Percentiles rank a stretch among this genome's conserved stretches.
Evolutionary conservation across 64 coral and sea anemone species (phyloP).

Genomic region (Orbicella faveolata): DNA sequence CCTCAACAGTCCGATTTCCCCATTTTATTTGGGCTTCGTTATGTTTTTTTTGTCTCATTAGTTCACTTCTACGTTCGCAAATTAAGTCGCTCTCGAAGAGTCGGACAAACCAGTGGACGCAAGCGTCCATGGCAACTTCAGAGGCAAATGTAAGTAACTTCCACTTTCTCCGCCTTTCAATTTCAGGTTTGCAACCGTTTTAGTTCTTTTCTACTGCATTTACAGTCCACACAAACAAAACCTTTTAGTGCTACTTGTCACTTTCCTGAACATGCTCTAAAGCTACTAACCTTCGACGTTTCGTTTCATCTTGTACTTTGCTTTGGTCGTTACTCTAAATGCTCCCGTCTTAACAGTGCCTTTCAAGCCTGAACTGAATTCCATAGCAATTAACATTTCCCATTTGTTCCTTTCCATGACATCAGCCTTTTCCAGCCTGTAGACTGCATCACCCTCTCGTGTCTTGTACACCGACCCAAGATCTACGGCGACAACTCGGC

Average conservation of each 20-base stretch:
- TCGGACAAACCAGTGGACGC: neutral
- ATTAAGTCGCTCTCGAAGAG: too few species aligned
- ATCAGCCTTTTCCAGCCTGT: slow-evolving; percentile 61
- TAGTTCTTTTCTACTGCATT: too few species aligned
- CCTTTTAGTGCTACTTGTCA: too few species aligned
- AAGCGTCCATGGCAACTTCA: neutral
- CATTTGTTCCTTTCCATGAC: slow-evolving; percentile 64
- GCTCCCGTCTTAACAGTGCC: neutral
- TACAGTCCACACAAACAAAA: neutral
- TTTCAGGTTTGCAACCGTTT: too few species aligned
- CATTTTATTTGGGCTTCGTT: too few species aligned
- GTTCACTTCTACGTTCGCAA: too few species aligned
- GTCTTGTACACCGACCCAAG: slow-evolving; percentile 67
- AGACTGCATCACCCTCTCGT: slow-evolving; percentile 44
- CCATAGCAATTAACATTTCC: slow-evolving; percentile 56
- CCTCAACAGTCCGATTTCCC: too few species aligned
- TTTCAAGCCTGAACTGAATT: slow-evolving; percentile 32
- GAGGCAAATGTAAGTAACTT: too few species aligned
- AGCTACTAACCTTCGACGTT: neutral
- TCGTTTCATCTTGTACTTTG: slow-evolving; percentile 6
- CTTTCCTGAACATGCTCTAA: too few species aligned
- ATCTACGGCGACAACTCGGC: slow-evolving; percentile 34
- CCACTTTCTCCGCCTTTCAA: too few species aligned
- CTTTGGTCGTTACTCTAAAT: slow-evolving; percentile 4
- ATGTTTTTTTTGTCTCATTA: too few species aligned